Conservation (phyloP, 2,888 invertebrate genomes). For the Ophion obscuratus region DNA sequence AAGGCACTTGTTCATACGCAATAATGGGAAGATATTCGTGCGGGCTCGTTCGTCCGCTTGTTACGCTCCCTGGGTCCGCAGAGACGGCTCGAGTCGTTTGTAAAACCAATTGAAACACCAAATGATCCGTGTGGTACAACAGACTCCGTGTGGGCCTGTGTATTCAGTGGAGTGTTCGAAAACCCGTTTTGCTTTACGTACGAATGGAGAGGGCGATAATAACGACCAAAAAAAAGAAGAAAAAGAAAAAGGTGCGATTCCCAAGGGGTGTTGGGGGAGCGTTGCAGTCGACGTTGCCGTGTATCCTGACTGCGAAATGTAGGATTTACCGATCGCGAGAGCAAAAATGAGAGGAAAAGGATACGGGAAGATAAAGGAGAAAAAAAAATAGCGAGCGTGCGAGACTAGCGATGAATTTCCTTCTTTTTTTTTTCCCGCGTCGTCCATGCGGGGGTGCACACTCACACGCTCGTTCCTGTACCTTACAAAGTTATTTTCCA, state of each 20-base stretch:
- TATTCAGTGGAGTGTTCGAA: constrained; percentile 40
- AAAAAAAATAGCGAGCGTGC: constrained; percentile 39
- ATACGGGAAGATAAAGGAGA: not conserved
- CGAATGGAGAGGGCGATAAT: constrained; percentile 56
- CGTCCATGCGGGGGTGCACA: constrained; percentile 12
- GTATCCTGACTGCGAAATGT: constrained; percentile 23
- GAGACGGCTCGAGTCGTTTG: constrained; percentile 39
- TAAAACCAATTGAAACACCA: constrained; percentile 52
- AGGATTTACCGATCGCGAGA: constrained; percentile 43
- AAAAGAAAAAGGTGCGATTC: constrained; percentile 57
- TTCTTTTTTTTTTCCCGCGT: constrained; percentile 8
- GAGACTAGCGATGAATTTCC: constrained; percentile 39
- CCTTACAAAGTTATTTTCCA: constrained; percentile 73
- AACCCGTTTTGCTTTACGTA: constrained; percentile 56
- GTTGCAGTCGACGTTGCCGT: constrained; percentile 50
- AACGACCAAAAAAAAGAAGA: constrained; percentile 1
- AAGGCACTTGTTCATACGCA: not conserved
- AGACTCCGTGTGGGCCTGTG: not conserved
- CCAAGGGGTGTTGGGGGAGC: constrained; percentile 41
- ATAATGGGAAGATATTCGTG: constrained; percentile 34
- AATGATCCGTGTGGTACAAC: constrained; percentile 43
- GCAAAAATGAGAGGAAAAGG: constrained; percentile 43
- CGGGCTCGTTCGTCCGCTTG: constrained; percentile 22
- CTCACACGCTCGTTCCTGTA: constrained; percentile 9
- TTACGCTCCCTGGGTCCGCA: constrained; percentile 14